Conservation (phyloP, 2,113 vertebrate genomes). For the Pterocles burchelli region DNA sequence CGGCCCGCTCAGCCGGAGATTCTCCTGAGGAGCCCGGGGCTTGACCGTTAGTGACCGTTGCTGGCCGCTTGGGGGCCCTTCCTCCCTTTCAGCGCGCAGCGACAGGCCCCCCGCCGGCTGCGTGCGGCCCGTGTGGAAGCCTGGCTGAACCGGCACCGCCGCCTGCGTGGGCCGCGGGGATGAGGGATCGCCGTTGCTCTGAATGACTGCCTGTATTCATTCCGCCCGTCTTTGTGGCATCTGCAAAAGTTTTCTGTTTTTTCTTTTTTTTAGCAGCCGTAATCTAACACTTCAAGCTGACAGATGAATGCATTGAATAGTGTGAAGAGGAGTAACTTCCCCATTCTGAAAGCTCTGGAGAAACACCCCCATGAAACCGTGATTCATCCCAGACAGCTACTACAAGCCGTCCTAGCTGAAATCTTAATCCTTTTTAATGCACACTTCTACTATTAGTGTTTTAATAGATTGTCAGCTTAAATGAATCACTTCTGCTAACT, state of each 20-base stretch:
- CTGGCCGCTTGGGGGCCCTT: too few relatives aligned
- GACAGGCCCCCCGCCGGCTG: background rate
- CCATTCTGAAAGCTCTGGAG: background rate
- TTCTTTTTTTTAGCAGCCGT: background rate
- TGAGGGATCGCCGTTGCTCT: fast-evolving
- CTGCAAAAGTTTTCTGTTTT: background rate
- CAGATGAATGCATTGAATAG: background rate
- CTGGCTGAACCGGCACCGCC: background rate
- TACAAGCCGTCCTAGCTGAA: fast-evolving
- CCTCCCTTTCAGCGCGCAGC: background rate
- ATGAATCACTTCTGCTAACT: background rate
- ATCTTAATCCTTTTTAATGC: background rate
- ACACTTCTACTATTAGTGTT: fast-evolving
- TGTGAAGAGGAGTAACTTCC: background rate
- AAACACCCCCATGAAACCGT: background rate
- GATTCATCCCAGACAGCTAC: background rate
- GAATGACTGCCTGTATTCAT: background rate
- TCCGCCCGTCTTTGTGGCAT: background rate
- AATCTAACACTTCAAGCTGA: background rate
- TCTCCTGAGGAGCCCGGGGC: background rate
- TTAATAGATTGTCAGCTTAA: background rate
- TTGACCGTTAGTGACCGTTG: too few relatives aligned
- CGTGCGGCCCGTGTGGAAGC: background rate
- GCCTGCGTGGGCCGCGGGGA: background rate
- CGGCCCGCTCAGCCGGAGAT: background rate